Evolutionary conservation across 2,888 invertebrate species (phyloP).

Genomic region (Ferrisia virgata): DNA sequence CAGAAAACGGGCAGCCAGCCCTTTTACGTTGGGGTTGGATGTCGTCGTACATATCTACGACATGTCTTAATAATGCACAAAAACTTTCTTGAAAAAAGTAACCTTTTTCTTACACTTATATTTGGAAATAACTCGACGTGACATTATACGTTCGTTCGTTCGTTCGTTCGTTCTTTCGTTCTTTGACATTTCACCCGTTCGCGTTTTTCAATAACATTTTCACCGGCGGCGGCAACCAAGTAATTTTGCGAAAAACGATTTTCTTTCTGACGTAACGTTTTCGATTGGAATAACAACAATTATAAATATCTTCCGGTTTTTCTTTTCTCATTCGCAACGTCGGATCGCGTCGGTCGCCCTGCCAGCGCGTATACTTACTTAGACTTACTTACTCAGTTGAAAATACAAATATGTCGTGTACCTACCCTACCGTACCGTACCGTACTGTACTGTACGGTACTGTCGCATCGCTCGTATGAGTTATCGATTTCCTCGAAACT

Average conservation of each 20-base stretch:
- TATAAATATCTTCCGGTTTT: not conserved
- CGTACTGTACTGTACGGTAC: too few relatives aligned
- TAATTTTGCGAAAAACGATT: not conserved
- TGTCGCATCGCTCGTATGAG: too few relatives aligned
- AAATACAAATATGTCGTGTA: not conserved
- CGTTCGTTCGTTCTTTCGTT: too few relatives aligned
- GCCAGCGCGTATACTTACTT: not conserved
- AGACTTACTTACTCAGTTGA: too few relatives aligned
- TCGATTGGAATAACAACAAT: not conserved
- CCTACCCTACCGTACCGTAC: too few relatives aligned
- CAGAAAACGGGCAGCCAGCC: not conserved
- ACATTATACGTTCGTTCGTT: not conserved
- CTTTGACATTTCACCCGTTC: constrained; percentile 23
- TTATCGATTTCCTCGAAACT: not conserved
- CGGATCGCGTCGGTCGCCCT: not conserved
- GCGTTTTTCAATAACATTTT: constrained; percentile 12
- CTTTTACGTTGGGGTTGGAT: not conserved
- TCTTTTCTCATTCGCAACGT: not conserved
- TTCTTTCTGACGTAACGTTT: not conserved
- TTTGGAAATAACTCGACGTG: not conserved
- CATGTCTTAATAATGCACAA: constrained; percentile 6
- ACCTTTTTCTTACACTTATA: not conserved
- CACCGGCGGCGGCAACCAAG: not conserved
- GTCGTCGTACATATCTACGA: not conserved
- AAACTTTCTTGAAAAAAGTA: constrained; percentile 20